These are phyloP conservation scores for Urophycis tenuis DNA, from an alignment of 2,797 vertebrate species.

Conservation along the genomic window DNA sequence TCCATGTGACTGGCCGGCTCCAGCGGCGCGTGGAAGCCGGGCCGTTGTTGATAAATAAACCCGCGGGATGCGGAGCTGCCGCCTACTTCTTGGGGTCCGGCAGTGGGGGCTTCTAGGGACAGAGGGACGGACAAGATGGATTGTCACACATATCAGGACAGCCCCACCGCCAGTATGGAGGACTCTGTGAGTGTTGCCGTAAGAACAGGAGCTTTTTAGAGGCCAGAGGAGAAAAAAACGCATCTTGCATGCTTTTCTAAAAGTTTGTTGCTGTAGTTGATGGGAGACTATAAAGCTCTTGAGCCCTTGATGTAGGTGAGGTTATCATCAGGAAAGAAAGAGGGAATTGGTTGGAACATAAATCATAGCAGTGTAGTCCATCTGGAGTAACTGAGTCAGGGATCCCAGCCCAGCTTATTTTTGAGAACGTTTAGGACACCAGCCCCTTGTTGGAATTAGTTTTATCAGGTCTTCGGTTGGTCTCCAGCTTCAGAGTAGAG, in stretches of 20 bases:
- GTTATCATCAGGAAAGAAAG: neutral
- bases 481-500: conserved; percentile 13
- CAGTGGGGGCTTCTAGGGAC: neutral
- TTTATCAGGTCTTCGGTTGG: conserved; percentile 1
- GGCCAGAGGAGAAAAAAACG: neutral
- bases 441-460: neutral
- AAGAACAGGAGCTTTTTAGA: neutral
- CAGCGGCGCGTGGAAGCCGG: neutral
- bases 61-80: neutral
- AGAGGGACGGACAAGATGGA: neutral
- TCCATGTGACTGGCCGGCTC: neutral
- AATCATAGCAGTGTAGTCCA: neutral
- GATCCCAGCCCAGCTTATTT: neutral
- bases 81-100: conserved; percentile 1
- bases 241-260: neutral
- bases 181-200: neutral
- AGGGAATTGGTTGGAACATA: neutral
- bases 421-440: conserved; percentile 32
- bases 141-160: neutral
- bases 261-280: neutral
- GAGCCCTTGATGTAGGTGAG: neutral
- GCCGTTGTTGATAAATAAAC: neutral
- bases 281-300: neutral
- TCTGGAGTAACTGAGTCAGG: neutral
- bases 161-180: neutral